phyloP scores from a whole-genome alignment of 2,113 vertebrate genomes.

The western clawed frog (Xenopus tropicalis) region UCB_Xtro_10.0 CM004446.2:149558001-149558500 shows the following conservation, averaged over 20 bases:
- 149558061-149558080: conserved; percentile 39
- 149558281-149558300: conserved; percentile 31
- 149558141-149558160: conserved; percentile 59
- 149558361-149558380: conserved; percentile 53
- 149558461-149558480: conserved; percentile 62
- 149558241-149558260: conserved; percentile 55
- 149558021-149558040: too few species aligned
- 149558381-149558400: conserved; percentile 54
- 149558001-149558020: too few species aligned
- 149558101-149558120: conserved; percentile 60
- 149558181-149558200: conserved; percentile 51
- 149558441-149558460: conserved; percentile 58
- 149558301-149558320: conserved; percentile 49
- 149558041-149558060: too few species aligned
- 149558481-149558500: conserved; percentile 59
- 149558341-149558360: conserved; percentile 38
- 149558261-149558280: conserved; percentile 50
- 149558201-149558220: conserved; percentile 54
- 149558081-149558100: conserved; percentile 60
- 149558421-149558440: conserved; percentile 48
- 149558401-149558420: conserved; percentile 50
- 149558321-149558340: conserved; percentile 30
- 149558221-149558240: conserved; percentile 50
- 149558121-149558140: conserved; percentile 35
- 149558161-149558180: conserved; percentile 53